Evolutionary conservation across 2,113 vertebrate species (phyloP).

Genomic region (Ondatra zibethicus): DNA sequence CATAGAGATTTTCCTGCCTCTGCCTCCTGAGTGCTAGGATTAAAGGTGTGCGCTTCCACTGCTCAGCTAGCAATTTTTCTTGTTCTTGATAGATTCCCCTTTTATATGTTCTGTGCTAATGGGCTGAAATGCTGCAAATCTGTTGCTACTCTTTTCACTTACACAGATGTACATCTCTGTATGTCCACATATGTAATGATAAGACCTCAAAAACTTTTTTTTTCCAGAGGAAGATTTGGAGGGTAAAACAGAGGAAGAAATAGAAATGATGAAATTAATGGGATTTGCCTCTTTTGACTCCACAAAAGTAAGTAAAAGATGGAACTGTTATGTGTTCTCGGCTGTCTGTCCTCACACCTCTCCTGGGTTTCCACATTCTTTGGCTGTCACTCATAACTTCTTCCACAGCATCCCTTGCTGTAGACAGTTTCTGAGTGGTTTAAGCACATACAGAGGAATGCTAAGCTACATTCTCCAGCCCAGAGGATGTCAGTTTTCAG

Average conservation of each 20-base stretch:
- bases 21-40: too few species aligned
- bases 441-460: not conserved
- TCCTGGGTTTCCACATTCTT: conserved; percentile 34
- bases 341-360: not conserved
- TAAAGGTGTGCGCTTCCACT: too few species aligned
- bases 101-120: conserved; percentile 48
- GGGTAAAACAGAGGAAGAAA: conserved; percentile 98
- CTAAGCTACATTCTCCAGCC: not conserved
- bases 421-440: not conserved
- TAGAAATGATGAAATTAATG: conserved; percentile 99
- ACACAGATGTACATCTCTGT: not conserved
- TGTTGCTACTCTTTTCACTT: not conserved
- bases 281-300: conserved; percentile 94
- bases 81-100: not conserved
- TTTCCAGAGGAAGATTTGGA: conserved; percentile 94
- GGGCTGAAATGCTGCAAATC: not conserved
- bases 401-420: not conserved
- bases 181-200: not conserved
- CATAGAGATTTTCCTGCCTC: too few species aligned
- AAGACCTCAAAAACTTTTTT: conserved; percentile 38
- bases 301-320: conserved; percentile 90
- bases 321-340: not conserved
- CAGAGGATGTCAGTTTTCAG: not conserved
- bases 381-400: conserved; percentile 33
- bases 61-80: too few species aligned